phyloP scores from a whole-genome alignment of 2,797 vertebrate genomes.

The Pitangus sulphuratus region DNA sequence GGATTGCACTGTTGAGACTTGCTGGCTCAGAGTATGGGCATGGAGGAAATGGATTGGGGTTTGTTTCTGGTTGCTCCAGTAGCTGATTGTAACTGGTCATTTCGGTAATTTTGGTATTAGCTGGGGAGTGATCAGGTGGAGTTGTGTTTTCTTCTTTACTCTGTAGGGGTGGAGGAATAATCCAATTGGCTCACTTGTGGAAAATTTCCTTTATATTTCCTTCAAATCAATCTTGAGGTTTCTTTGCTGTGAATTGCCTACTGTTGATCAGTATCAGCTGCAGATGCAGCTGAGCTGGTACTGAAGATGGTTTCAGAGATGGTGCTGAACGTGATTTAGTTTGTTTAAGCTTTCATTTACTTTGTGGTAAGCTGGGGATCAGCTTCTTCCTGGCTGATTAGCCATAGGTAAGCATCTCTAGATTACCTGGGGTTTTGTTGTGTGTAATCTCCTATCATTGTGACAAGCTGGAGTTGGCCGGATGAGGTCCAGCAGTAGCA shows the following conservation, averaged over 20 bases:
- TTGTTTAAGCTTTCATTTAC: conserved; percentile 26
- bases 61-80: background rate
- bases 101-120: background rate
- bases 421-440: background rate
- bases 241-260: background rate
- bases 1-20: background rate
- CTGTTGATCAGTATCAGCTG: background rate
- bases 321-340: background rate
- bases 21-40: accelerated
- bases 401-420: background rate
- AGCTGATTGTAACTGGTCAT: background rate
- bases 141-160: background rate
- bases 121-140: background rate
- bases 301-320: background rate
- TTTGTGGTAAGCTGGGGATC: conserved; percentile 5
- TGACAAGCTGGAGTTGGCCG: background rate
- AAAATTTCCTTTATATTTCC: background rate
- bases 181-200: background rate
- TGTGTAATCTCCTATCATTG: background rate
- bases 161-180: background rate
- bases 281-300: background rate
- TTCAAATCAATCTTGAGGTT: background rate
- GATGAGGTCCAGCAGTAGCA: background rate
- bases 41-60: background rate
- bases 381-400: conserved; percentile 21